Percentiles rank a stretch among this genome's conserved stretches.
Conservation (phyloP, 2,888 invertebrate genomes). For the Yponomeuta cagnagella region DNA sequence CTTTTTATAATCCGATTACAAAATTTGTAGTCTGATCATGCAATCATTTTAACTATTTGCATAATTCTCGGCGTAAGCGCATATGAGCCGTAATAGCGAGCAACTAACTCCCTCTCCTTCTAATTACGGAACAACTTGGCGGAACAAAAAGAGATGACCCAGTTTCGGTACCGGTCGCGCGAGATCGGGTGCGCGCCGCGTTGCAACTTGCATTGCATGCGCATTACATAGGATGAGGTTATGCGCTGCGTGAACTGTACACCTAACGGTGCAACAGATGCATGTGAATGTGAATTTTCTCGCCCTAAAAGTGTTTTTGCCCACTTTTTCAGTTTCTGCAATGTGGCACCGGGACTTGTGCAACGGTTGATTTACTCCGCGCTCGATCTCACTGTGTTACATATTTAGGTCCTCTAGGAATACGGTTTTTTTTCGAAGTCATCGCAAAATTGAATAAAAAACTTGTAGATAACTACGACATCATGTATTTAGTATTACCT, state of each 20-base stretch:
- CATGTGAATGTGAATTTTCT: constrained; percentile 73
- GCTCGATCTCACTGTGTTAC: not conserved
- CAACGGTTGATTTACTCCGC: constrained; percentile 37
- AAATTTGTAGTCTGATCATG: constrained; percentile 6
- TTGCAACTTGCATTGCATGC: constrained; percentile 39
- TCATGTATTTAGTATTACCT: too few relatives aligned
- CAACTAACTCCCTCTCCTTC: constrained; percentile 27
- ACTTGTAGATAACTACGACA: too few relatives aligned
- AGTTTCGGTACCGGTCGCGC: constrained; percentile 72
- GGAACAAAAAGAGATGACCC: constrained; percentile 76
- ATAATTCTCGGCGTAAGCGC: constrained; percentile 11
- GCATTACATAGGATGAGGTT: constrained; percentile 71
- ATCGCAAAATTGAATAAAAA: not conserved
- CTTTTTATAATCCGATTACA: constrained; percentile 4
- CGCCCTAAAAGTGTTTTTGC: constrained; percentile 69
- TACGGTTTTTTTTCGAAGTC: not conserved
- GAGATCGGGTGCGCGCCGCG: constrained; percentile 69
- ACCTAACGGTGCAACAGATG: constrained; percentile 60
- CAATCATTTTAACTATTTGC: constrained; percentile 12
- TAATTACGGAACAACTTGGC: constrained; percentile 72
- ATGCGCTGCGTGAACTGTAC: constrained; percentile 53
- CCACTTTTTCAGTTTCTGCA: constrained; percentile 54
- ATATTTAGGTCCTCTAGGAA: not conserved
- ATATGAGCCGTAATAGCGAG: constrained; percentile 10
- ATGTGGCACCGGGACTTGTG: constrained; percentile 45